Base-by-base conservation (phyloP, 2,888 invertebrate genomes). In the Cremastobaeus sp. region DNA sequence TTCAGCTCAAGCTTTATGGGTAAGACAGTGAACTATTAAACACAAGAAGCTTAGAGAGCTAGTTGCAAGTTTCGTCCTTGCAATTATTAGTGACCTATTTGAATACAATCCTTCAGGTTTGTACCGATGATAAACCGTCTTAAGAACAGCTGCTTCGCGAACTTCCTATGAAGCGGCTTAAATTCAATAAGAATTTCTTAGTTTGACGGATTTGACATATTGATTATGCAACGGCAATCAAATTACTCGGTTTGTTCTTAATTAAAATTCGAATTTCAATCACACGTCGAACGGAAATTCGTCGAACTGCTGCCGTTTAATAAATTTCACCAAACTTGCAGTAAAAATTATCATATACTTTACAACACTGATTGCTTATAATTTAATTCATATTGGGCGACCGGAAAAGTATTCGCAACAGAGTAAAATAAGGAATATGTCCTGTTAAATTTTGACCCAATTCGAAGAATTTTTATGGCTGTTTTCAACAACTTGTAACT, bases 61-160 rank as follows among this genome's bases (percentile, higher is more conserved):
- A 64, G 66, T 60, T 62, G 60, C 60, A 66, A 45, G 73, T 55
- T 73, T 68, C 57, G 55, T 66, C 54, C 64, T 74, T 76, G 77
- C 74, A 78, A 76, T 78, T 77, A 78, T 76, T 74, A 68, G 69
- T 77, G 77, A 78, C 76, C 76, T 65, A 79, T 69, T 77, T 78
- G 70, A 71, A 70, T 66, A 62, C 65, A 65, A 66, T 70, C 60
- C 60, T 70, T 74, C 54, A 50, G 69, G 34, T 45, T 47, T 74
- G 59, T 74, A 64, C 74, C 55, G 48, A 65, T 72, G 57, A 54
- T 47, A 54, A 66, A 55, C 34, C 17, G 47, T 62, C 73, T 73
- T 35, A 43, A 57, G 54, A 21, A 32, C 47, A 52, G 52, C 60
- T 60, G 72, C 54, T 30, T 45, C 35, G 52, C 39, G 17, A 73